A percentile compares a stretch with the other conserved stretches of the same genome.
These are phyloP conservation scores for Sitta europaea DNA, from an alignment of 2,113 vertebrate species.

Conservation along the genomic window DNA sequence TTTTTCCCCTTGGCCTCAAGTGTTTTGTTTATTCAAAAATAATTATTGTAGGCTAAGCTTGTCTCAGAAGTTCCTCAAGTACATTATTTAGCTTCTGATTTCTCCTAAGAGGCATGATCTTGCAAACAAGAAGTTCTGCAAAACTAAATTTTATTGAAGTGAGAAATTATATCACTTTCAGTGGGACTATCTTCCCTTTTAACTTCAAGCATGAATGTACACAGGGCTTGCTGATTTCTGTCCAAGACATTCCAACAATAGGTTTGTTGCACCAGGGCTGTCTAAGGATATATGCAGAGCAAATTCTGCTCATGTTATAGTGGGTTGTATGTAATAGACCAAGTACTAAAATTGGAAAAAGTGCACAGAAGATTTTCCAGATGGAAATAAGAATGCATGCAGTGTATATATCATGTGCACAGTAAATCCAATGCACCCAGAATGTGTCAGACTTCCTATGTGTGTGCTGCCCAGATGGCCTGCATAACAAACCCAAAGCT, in stretches of 20 bases:
- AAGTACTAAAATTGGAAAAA: conserved; percentile 21
- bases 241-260: neutral
- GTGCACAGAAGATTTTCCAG: conserved; percentile 51
- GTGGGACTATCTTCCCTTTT: neutral
- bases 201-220: neutral
- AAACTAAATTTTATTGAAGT: neutral
- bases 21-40: neutral
- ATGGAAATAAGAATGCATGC: conserved; percentile 47
- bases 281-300: neutral
- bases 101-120: neutral
- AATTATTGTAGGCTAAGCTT: neutral
- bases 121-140: neutral
- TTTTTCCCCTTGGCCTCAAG: neutral
- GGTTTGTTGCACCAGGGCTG: neutral
- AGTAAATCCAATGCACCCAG: conserved; percentile 28
- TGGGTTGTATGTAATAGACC: neutral
- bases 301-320: neutral
- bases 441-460: conserved; percentile 59
- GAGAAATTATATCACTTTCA: neutral
- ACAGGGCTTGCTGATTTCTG: neutral
- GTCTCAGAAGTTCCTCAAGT: neutral
- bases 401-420: conserved; percentile 5
- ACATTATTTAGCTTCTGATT: neutral
- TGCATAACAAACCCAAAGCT: conserved; percentile 53
- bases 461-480: conserved; percentile 63